phyloP scores from a whole-genome alignment of 2,113 vertebrate species.

The Bujurquina vittata region DNA sequence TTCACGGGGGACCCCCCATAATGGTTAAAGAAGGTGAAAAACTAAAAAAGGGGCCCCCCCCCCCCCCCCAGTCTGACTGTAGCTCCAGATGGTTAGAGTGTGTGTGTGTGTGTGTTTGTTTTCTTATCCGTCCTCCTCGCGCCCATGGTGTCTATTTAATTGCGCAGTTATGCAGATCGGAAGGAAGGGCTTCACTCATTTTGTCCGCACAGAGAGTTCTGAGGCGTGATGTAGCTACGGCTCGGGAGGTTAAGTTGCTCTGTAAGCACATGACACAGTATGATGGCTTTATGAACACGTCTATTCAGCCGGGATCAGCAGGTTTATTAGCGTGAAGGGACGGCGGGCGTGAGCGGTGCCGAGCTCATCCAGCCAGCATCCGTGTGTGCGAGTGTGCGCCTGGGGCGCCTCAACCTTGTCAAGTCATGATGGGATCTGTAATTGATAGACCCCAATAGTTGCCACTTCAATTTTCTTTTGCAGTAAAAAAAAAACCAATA shows the following conservation, averaged over 20 bases:
- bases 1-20: too few relatives aligned
- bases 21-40: too few relatives aligned
- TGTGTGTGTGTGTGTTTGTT: neutral
- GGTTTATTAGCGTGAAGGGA: conserved; percentile 9
- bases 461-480: conserved; percentile 70
- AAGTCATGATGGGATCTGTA: conserved; percentile 71
- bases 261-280: conserved; percentile 43
- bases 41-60: too few relatives aligned
- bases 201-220: neutral
- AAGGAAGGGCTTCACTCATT: neutral
- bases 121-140: conserved; percentile 36
- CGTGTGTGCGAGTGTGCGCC: neutral
- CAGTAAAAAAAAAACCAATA: conserved; percentile 63
- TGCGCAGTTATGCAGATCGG: conserved; percentile 7
- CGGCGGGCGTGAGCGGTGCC: neutral
- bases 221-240: conserved; percentile 17
- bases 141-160: conserved; percentile 24
- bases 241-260: conserved; percentile 34
- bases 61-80: too few relatives aligned
- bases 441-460: conserved; percentile 64
- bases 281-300: conserved; percentile 26
- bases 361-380: neutral
- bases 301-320: conserved; percentile 41
- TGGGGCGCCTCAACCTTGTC: conserved; percentile 68
- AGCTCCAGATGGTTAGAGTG: neutral